These are phyloP conservation scores for Poecilia latipinna DNA, from an alignment of 2,113 vertebrate genomes.

Conservation along the genomic window DNA sequence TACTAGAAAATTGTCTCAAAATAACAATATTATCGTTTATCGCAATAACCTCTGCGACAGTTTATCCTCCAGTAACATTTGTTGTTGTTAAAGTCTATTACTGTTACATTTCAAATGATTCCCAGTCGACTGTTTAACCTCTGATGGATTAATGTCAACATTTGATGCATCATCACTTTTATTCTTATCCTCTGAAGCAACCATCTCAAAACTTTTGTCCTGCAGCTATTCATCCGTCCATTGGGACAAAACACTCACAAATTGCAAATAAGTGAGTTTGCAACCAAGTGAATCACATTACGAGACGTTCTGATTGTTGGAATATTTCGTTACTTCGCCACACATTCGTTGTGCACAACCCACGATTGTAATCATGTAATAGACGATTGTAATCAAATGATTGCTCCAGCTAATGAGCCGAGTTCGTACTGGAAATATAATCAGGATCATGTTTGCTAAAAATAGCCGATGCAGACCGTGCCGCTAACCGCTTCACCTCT, in stretches of 20 bases:
- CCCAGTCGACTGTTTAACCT: no score
- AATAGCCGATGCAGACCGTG: constrained; percentile 23
- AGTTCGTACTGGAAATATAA: constrained; percentile 34
- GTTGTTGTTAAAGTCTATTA: no score
- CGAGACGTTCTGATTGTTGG: not conserved
- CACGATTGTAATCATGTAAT: constrained; percentile 27
- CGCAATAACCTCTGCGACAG: no score
- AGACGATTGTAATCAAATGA: constrained; percentile 47
- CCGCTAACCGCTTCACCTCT: constrained; percentile 19
- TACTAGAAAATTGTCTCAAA: no score
- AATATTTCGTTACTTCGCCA: constrained; percentile 15
- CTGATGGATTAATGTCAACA: not conserved
- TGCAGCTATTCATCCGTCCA: not conserved
- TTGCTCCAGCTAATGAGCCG: constrained; percentile 24
- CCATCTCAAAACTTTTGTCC: not conserved
- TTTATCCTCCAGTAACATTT: no score
- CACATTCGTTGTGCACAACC: not conserved
- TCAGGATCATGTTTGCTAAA: constrained; percentile 36
- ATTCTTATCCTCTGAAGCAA: not conserved
- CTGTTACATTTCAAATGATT: not conserved
- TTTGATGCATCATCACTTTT: not conserved
- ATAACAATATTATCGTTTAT: no score
- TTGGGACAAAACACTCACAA: constrained; percentile 1
- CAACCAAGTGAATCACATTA: not conserved
- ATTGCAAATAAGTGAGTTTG: not conserved